Evolutionary conservation across 2,888 invertebrate species (phyloP).

Genomic region (Pristionchus fissidentatus): DNA sequence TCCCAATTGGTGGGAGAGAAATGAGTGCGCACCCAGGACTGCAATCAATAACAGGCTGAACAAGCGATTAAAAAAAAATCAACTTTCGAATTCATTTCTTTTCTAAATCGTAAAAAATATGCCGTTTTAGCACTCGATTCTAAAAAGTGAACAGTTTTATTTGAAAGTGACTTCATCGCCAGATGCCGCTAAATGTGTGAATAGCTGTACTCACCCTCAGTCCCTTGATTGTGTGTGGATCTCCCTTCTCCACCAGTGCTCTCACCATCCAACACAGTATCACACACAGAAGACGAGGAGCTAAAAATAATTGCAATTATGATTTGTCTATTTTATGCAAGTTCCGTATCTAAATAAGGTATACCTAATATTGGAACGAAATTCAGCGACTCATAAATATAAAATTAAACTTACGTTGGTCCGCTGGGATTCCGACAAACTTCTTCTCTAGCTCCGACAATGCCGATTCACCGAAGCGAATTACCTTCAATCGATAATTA

Average conservation of each 20-base stretch:
- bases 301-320: background rate
- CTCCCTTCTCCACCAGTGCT: conserved; percentile 36
- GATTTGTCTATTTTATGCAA: background rate
- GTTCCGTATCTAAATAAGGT: too few relatives aligned
- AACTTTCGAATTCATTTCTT: too few relatives aligned
- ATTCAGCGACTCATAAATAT: background rate
- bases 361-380: background rate
- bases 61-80: background rate
- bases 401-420: background rate
- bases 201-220: background rate
- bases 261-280: conserved; percentile 28
- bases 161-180: too few relatives aligned
- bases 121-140: too few relatives aligned
- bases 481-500: conserved; percentile 1
- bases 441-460: conserved; percentile 35
- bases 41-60: background rate
- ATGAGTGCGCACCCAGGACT: background rate
- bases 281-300: background rate
- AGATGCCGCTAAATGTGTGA: too few relatives aligned
- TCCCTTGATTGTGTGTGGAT: background rate
- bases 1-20: conserved; percentile 2
- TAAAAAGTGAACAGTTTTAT: too few relatives aligned
- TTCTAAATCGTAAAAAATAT: too few relatives aligned
- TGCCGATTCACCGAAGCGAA: conserved; percentile 26
- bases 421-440: background rate